A percentile compares a stretch with the other conserved stretches of the same genome.
Conservation (phyloP, 2,113 vertebrate genomes). For the Vidua chalybeata region DNA sequence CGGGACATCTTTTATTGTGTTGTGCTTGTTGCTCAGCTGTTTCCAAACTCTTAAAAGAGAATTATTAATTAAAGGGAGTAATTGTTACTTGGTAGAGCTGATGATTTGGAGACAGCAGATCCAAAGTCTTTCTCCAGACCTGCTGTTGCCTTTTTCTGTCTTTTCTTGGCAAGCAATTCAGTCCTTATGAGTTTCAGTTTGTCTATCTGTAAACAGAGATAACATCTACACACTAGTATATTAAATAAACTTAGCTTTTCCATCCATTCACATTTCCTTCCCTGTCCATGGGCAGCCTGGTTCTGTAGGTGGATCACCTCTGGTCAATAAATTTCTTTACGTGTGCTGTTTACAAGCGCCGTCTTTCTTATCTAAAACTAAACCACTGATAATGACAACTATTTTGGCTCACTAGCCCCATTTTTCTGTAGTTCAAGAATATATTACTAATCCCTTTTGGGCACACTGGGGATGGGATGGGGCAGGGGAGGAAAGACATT, state of each 20-base stretch:
- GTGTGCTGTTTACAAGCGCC: background rate
- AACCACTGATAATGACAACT: background rate
- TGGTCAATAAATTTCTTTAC: background rate
- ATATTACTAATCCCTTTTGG: background rate
- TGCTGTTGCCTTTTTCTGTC: background rate
- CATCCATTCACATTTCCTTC: background rate
- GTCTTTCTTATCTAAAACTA: background rate
- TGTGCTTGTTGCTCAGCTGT: background rate
- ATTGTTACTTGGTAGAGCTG: background rate
- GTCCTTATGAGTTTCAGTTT: background rate
- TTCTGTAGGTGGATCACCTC: background rate
- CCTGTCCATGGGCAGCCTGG: background rate
- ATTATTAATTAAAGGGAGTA: background rate
- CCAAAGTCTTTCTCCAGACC: background rate
- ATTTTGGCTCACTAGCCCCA: background rate
- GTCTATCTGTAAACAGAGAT: background rate
- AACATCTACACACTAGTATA: background rate
- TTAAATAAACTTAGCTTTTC: background rate
- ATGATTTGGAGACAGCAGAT: background rate
- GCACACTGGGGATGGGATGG: no score
- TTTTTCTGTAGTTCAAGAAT: background rate
- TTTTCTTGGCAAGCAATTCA: background rate
- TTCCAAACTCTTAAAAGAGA: background rate
- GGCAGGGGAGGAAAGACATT: rapidly evolving
- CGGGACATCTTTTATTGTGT: background rate